A percentile compares a stretch with the other conserved stretches of the same genome.
phyloP scores from a whole-genome alignment of 2,888 invertebrate species.

The Sphecodes monilicornis region DNA sequence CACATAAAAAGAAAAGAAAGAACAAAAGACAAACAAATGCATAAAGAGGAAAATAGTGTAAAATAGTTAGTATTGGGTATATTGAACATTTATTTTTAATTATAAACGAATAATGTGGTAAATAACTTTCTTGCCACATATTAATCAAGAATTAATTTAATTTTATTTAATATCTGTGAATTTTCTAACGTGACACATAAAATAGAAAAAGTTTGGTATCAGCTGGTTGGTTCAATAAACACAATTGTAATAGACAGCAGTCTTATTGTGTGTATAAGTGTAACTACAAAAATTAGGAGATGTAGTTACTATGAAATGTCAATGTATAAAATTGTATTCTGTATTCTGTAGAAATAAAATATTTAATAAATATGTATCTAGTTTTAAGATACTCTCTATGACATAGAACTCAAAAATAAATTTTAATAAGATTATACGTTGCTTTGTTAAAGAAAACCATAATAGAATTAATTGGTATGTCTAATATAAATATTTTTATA shows the following conservation, averaged over 20 bases:
- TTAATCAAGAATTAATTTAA: not conserved
- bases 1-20: slow-evolving; percentile 60
- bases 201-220: not conserved
- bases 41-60: slow-evolving; percentile 39
- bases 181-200: not conserved
- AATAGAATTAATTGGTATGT: not conserved
- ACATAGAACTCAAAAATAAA: not conserved
- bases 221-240: not conserved
- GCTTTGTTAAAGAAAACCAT: not conserved
- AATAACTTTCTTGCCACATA: not conserved
- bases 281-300: not conserved
- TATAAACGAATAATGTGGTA: not conserved
- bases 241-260: not conserved
- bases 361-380: slow-evolving; percentile 6
- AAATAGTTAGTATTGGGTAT: slow-evolving; percentile 32
- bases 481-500: no score
- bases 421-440: not conserved
- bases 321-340: slow-evolving; percentile 1
- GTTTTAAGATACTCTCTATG: not conserved
- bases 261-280: not conserved
- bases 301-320: slow-evolving; percentile 24
- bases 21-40: slow-evolving; percentile 44
- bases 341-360: slow-evolving; percentile 8
- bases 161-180: not conserved
- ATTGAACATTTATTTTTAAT: not conserved